Conservation (phyloP, 2,113 vertebrate genomes). For the Ivindomyrus marchei region DNA sequence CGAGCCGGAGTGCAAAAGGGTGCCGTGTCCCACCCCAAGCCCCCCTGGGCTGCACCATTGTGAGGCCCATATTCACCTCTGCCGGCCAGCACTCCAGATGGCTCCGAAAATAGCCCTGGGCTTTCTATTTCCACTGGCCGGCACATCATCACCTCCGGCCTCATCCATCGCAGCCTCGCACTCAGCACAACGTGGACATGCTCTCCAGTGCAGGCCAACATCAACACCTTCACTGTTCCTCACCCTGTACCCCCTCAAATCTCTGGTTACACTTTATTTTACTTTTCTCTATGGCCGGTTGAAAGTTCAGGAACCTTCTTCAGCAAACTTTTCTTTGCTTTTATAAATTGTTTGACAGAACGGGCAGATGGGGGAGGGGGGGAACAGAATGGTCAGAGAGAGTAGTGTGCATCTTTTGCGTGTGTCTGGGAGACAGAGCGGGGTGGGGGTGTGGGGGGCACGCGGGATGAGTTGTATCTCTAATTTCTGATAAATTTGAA, state of each 20-base stretch:
- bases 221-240: not conserved
- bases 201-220: not conserved
- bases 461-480: no score
- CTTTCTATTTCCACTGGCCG: slow-evolving; percentile 57
- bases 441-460: not conserved
- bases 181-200: not conserved
- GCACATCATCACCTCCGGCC: slow-evolving; percentile 29
- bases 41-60: slow-evolving; percentile 21
- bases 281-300: not conserved
- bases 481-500: slow-evolving; percentile 47
- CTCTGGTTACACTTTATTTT: not conserved
- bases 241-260: not conserved
- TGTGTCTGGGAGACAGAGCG: not conserved
- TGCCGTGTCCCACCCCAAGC: not conserved
- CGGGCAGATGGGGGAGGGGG: no score
- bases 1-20: not conserved
- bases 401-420: not conserved
- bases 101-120: slow-evolving; percentile 59
- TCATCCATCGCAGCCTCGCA: not conserved
- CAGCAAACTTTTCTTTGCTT: not conserved
- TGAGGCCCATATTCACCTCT: slow-evolving; percentile 45
- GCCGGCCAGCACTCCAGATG: slow-evolving; percentile 53
- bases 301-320: not conserved
- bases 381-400: not conserved
- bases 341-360: no score